phyloP scores from a whole-genome alignment of 1,140 invertebrate genomes.

The Diachasmimorpha longicaudata region DNA sequence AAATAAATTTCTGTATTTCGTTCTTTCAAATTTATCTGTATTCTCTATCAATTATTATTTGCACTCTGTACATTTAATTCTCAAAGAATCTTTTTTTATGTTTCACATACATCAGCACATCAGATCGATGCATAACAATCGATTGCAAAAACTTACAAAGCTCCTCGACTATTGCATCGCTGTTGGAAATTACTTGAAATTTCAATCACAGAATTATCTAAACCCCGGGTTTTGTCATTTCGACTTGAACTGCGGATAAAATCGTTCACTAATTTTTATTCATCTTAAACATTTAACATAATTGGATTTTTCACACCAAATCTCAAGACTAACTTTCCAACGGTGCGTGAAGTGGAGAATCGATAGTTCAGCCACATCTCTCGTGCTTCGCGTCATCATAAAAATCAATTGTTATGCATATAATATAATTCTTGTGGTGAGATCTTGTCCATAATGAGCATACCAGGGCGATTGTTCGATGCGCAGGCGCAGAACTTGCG shows the following conservation, averaged over 20 bases:
- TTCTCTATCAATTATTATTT: no score
- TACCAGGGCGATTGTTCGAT: slow-evolving; percentile 19
- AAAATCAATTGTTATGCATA: slow-evolving; percentile 1
- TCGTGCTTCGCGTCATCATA: background rate
- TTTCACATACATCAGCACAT: slow-evolving; percentile 10
- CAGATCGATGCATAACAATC: background rate
- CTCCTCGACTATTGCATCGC: no score
- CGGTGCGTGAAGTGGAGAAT: background rate
- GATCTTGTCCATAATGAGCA: slow-evolving; percentile 36
- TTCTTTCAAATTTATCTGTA: background rate
- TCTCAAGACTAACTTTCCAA: background rate
- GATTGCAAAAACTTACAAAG: background rate
- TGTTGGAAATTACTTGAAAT: no score
- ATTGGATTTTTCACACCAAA: background rate
- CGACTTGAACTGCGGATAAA: no score
- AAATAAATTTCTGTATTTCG: background rate
- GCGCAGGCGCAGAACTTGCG: slow-evolving; percentile 1
- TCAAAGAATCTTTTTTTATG: no score
- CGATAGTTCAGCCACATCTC: background rate
- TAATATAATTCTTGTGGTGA: slow-evolving; percentile 18
- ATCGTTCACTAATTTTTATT: no score
- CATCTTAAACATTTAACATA: background rate
- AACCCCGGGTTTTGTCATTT: no score
- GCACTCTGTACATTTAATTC: no score
- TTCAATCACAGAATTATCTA: no score